Evolutionary conservation across 2,888 invertebrate genomes (phyloP), one percentile per base, ranked within the genome.

Genomic region (Camponotus fellah): DNA sequence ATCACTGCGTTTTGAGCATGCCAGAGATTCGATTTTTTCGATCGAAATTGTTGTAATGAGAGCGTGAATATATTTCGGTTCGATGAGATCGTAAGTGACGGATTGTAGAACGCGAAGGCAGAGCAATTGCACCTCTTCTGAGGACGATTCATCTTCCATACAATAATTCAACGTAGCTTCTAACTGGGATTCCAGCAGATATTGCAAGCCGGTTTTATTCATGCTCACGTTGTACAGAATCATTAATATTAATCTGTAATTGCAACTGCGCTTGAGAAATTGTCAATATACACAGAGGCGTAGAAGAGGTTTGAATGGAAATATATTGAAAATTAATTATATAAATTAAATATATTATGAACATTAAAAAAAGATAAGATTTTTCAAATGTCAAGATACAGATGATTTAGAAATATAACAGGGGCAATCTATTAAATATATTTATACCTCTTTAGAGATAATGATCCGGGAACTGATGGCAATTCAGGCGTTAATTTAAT

Each of bases 141-240:
- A 77, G 14, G 89, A 64, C 0, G 87, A 80, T 53, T 91, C 85
- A 58, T 92, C 88, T 14, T 91, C 85, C 40, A 92, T 74, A 80
- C 90, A 93, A 77, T 88, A 87, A 71, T 75, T 86, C 58, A 92
- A 79, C 64, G 91, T 81, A 17, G 88, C 85, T n/a, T 90, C 89
- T 37, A 94, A 86, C 68, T 88, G 86, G 9, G 88, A 86, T 64
- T 92, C 91, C 69, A 92, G 87, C 17, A 94, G 86, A 80, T 91
- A 91, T 66, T 87, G 83, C 34, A 95, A 86, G 3, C 95, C 95
- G 53, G 88, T 90, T 46, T 93, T 92, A 86, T 95, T 95, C 77
- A 95, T 93, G 82, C 94, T 94, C 40, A 95, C 90, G 86, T 95
- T 95, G 89, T 94, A 95, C 64, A 95, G 86, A 60, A 93, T 93